Evolutionary conservation across 2,888 invertebrate genomes (phyloP).

Genomic region (Caenorhabditis zanzibari): DNA sequence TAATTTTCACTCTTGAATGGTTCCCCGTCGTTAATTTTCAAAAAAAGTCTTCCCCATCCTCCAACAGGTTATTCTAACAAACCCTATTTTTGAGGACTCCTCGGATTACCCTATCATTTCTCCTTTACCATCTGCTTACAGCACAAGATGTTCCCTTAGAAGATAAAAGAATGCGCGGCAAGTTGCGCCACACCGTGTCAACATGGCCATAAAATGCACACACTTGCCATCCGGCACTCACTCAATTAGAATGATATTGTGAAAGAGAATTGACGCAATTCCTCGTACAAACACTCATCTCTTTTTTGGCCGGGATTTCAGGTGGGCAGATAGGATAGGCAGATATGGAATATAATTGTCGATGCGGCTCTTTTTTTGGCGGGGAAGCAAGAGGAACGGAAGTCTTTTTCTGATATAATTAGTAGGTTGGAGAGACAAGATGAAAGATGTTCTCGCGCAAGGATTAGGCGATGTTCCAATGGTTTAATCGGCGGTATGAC

Average conservation of each 20-base stretch:
- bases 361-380: constrained; percentile 10
- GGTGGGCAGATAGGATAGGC: background rate
- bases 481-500: background rate
- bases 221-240: constrained; percentile 52
- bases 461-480: constrained; percentile 9
- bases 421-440: constrained; percentile 17
- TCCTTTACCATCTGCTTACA: constrained; percentile 45
- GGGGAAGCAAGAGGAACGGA: constrained; percentile 14
- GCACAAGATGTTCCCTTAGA: constrained; percentile 7
- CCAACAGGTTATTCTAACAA: background rate
- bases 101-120: constrained; percentile 48
- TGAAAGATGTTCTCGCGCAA: constrained; percentile 54
- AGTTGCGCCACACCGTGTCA: constrained; percentile 58
- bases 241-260: constrained; percentile 51
- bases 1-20: too few species aligned
- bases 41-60: too few species aligned
- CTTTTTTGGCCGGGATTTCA: background rate
- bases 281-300: constrained; percentile 58
- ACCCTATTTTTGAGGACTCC: background rate
- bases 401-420: constrained; percentile 26
- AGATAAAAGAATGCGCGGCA: constrained; percentile 50
- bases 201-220: constrained; percentile 32
- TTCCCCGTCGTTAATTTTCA: too few species aligned
- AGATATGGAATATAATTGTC: constrained; percentile 37
- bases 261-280: constrained; percentile 48